Evolutionary conservation across 2,888 invertebrate genomes (phyloP).

Genomic region (Fragum fragum): DNA sequence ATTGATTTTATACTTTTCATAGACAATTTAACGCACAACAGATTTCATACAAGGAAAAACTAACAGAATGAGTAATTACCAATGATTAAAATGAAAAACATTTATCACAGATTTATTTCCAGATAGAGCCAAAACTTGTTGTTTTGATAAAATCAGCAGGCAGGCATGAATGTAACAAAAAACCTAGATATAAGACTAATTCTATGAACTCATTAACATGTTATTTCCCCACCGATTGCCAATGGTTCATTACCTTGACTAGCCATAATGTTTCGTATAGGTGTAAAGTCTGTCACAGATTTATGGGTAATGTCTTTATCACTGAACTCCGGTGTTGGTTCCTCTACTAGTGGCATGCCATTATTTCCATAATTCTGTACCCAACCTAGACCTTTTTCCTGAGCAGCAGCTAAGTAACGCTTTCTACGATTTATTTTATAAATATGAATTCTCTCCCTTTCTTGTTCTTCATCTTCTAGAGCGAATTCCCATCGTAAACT

Average conservation of each 20-base stretch:
- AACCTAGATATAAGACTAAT: not conserved
- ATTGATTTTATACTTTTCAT: no score
- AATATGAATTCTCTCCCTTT: slow-evolving; percentile 78
- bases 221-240: slow-evolving; percentile 21
- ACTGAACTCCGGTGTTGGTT: slow-evolving; percentile 50
- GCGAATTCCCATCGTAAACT: slow-evolving; percentile 83
- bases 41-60: no score
- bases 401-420: slow-evolving; percentile 83
- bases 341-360: slow-evolving; percentile 75
- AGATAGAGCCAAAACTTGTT: no score
- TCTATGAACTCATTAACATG: not conserved
- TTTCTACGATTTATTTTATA: slow-evolving; percentile 85
- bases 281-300: slow-evolving; percentile 61
- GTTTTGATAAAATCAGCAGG: no score
- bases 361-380: slow-evolving; percentile 75
- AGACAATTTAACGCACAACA: no score
- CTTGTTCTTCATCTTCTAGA: slow-evolving; percentile 77
- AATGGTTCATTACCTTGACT: slow-evolving; percentile 64
- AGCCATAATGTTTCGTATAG: slow-evolving; percentile 62
- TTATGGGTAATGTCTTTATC: slow-evolving; percentile 27
- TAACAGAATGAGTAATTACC: no score
- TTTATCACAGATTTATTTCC: no score
- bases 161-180: not conserved
- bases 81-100: no score
- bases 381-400: slow-evolving; percentile 81